Evolutionary conservation across 2,888 invertebrate genomes (phyloP).

Genomic region (Podotricha telesiphe): DNA sequence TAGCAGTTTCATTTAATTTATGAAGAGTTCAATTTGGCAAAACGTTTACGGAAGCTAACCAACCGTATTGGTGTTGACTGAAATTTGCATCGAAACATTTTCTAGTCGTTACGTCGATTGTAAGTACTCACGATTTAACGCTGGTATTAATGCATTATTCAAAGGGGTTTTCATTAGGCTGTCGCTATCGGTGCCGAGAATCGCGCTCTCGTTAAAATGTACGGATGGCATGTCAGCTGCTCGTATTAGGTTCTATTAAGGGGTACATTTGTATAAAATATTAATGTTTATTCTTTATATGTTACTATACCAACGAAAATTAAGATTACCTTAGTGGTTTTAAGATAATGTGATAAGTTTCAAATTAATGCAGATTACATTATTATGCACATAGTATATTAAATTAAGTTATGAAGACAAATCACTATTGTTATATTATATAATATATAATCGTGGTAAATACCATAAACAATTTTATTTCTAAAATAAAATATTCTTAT

Average conservation of each 20-base stretch:
- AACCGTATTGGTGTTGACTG: constrained; percentile 71
- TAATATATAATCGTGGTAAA: too few species aligned
- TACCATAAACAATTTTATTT: too few species aligned
- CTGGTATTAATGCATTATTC: constrained; percentile 83
- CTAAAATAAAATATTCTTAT: neutral
- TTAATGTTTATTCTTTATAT: neutral
- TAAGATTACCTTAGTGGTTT: too few species aligned
- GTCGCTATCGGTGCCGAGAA: constrained; percentile 75
- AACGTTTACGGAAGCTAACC: constrained; percentile 64
- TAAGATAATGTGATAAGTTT: too few species aligned
- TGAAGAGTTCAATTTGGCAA: constrained; percentile 61
- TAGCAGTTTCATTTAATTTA: neutral
- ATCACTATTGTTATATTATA: too few species aligned
- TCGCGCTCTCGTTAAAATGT: constrained; percentile 82
- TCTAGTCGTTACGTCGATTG: constrained; percentile 74
- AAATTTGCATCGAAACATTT: constrained; percentile 80
- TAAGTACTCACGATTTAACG: constrained; percentile 82
- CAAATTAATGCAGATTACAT: too few species aligned
- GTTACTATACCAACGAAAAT: neutral
- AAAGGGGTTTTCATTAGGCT: constrained; percentile 81
- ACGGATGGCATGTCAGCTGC: constrained; percentile 81
- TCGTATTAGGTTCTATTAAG: constrained; percentile 59
- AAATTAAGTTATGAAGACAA: too few species aligned
- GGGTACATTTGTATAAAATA: constrained; percentile 2
- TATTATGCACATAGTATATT: too few species aligned